Percentiles rank a stretch among this genome's conserved stretches.
These are phyloP conservation scores for Agelas oroides DNA, from an alignment of 37 sponge, comb jelly and placozoan genomes.

Conservation along the genomic window DNA sequence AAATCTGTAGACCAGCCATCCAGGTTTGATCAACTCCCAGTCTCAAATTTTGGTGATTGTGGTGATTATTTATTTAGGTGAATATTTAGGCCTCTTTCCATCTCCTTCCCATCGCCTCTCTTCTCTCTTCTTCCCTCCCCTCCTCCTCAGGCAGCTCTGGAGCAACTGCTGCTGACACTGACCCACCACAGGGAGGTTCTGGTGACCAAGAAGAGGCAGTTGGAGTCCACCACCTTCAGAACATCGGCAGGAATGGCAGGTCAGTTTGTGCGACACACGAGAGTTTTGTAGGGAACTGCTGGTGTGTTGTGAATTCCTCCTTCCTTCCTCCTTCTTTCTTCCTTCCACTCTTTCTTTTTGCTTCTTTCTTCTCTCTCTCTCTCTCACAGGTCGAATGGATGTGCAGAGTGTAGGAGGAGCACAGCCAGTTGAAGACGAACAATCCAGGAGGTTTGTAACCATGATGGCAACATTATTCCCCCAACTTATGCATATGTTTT, in stretches of 20 bases:
- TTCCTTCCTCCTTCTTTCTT: no score
- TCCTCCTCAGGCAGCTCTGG: constrained; percentile 17
- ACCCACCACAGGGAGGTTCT: constrained; percentile 14
- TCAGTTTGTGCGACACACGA: neutral
- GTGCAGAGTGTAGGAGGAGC: neutral
- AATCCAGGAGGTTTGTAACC: neutral
- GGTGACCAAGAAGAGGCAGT: constrained; percentile 24
- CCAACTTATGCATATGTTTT: no score
- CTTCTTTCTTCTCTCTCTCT: neutral
- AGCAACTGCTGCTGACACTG: constrained; percentile 24
- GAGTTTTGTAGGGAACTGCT: no score
- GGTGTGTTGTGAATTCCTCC: neutral
- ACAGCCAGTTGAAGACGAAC: neutral
- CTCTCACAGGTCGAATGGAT: neutral
- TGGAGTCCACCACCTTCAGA: neutral
- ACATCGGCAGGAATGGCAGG: neutral
- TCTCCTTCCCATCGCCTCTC: neutral
- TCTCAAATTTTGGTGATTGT: no score
- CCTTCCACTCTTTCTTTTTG: no score
- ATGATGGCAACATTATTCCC: no score
- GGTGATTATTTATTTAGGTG: no score
- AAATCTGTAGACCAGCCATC: neutral
- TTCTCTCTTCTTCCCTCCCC: neutral
- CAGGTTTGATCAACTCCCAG: no score
- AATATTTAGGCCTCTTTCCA: neutral